phyloP scores from a whole-genome alignment of 1,140 invertebrate species.

The Drosophila quadrilineata region DNA sequence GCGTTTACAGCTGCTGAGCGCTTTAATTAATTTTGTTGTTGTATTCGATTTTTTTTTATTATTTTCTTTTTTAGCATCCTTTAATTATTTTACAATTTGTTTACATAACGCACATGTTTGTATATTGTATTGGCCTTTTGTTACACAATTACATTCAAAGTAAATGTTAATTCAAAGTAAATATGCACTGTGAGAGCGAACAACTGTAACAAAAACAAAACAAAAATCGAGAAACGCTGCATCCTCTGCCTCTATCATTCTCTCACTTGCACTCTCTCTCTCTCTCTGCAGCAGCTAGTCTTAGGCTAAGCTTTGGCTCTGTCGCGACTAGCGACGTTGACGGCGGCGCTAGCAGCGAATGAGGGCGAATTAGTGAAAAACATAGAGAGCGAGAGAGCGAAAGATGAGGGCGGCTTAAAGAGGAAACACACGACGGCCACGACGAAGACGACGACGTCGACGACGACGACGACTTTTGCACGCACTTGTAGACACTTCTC shows the following conservation, averaged over 20 bases:
- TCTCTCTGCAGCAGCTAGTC: not conserved
- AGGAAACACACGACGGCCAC: too few species aligned
- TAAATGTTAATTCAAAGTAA: slow-evolving; percentile 20
- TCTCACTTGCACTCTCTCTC: not conserved
- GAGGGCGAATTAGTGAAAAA: too few species aligned
- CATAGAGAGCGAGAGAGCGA: not conserved
- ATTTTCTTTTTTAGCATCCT: too few species aligned
- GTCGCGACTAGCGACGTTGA: slow-evolving; percentile 1
- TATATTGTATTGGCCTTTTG: slow-evolving; percentile 15
- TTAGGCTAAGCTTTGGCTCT: slow-evolving; percentile 5
- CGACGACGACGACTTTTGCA: too few species aligned
- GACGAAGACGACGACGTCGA: too few species aligned
- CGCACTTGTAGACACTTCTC: slow-evolving; percentile 56
- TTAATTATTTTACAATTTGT: too few species aligned
- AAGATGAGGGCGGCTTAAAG: too few species aligned
- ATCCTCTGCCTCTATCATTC: too few species aligned
- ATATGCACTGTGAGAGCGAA: slow-evolving; percentile 1
- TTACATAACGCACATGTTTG: slow-evolving; percentile 33
- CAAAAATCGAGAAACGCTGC: not conserved
- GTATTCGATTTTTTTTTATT: slow-evolving; percentile 5
- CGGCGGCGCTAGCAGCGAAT: not conserved
- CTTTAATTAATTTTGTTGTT: too few species aligned
- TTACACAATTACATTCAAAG: slow-evolving; percentile 41
- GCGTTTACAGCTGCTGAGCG: too few species aligned
- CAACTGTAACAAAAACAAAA: slow-evolving; percentile 3